Evolutionary conservation across 2,113 vertebrate species (phyloP).

Genomic region (Rattus rattus): DNA sequence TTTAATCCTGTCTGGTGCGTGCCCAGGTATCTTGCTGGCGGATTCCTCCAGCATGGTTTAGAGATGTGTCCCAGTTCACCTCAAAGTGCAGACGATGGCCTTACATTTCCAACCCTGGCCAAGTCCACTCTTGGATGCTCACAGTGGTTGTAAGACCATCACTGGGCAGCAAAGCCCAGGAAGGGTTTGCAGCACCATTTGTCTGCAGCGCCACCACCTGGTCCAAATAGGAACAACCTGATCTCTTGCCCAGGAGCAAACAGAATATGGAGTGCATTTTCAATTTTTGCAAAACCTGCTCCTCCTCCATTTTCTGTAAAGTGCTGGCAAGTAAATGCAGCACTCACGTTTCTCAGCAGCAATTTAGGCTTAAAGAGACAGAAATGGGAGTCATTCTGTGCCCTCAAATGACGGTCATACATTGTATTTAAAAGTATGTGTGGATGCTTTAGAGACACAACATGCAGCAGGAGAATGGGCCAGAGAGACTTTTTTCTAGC

Average conservation of each 20-base stretch:
- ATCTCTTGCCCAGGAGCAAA: neutral
- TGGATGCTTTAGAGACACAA: neutral
- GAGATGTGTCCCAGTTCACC: neutral
- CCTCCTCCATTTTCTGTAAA: neutral
- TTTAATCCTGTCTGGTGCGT: neutral
- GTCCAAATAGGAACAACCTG: slow-evolving; percentile 45
- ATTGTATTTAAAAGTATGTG: neutral
- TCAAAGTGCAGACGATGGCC: rapidly evolving
- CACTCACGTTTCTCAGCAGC: too few relatives aligned
- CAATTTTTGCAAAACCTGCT: too few relatives aligned
- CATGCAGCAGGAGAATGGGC: too few relatives aligned
- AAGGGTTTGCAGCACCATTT: slow-evolving; percentile 65
- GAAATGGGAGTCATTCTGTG: neutral
- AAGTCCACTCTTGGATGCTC: neutral
- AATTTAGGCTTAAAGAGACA: neutral
- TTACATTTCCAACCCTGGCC: neutral
- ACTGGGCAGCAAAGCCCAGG: neutral
- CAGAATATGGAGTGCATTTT: rapidly evolving
- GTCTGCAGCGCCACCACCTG: slow-evolving; percentile 87
- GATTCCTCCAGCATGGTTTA: too few relatives aligned
- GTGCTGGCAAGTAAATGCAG: neutral
- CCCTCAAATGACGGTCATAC: neutral
- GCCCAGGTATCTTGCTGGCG: neutral
- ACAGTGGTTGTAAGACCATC: neutral
- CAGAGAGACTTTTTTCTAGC: neutral